These are phyloP conservation scores for Plebejus anna DNA, from an alignment of 2,888 invertebrate genomes.

Conservation along the genomic window DNA sequence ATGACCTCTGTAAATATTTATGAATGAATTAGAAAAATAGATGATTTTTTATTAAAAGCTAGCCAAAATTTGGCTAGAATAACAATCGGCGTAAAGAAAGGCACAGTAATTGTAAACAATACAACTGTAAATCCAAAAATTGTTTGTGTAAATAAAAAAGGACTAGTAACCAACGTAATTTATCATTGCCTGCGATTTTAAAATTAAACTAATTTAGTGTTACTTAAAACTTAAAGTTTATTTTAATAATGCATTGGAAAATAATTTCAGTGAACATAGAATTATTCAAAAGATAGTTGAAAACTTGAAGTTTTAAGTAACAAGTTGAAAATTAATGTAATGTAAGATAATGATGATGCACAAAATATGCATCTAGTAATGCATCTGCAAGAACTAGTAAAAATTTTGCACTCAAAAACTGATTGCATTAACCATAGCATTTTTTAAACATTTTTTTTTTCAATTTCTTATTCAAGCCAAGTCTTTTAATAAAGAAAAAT, in stretches of 20 bases:
- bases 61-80: not conserved
- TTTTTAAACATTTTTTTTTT: not conserved
- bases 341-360: conserved; percentile 3
- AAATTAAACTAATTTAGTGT: not conserved
- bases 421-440: not conserved
- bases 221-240: conserved; percentile 1
- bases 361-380: conserved; percentile 2
- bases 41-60: not conserved
- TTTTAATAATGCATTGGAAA: not conserved
- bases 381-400: conserved; percentile 17
- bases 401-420: conserved; percentile 10
- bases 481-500: not conserved
- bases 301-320: not conserved
- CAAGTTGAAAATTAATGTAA: not conserved
- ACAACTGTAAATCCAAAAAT: not conserved
- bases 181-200: conserved; percentile 12
- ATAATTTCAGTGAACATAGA: not conserved
- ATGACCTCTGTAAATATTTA: not conserved
- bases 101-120: not conserved
- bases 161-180: conserved; percentile 24
- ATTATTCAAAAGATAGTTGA: not conserved
- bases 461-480: not conserved
- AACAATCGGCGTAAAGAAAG: not conserved
- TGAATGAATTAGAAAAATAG: not conserved
- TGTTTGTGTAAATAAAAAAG: not conserved